A percentile compares a stretch with the other conserved stretches of the same genome.
Conservation (phyloP, 2,113 vertebrate genomes). For the Charadrius vociferus region DNA sequence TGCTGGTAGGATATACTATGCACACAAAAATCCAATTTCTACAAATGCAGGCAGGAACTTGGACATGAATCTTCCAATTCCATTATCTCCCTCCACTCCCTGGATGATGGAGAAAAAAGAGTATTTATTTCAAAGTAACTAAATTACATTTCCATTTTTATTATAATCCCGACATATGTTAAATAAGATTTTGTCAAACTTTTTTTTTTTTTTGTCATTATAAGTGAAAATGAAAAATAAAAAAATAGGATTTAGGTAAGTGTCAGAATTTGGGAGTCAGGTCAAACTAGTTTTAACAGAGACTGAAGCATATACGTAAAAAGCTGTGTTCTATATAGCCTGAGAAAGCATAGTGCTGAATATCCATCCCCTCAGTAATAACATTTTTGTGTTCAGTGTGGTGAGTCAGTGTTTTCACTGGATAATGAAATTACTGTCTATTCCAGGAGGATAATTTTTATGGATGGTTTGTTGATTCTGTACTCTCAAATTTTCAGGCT, state of each 20-base stretch:
- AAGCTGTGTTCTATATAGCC: not conserved
- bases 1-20: not conserved
- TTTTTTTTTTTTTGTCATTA: not conserved
- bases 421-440: slow-evolving; percentile 42
- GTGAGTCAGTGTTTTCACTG: slow-evolving; percentile 34
- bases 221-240: not conserved
- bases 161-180: not conserved
- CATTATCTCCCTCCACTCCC: not conserved
- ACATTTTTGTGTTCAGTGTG: not conserved
- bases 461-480: slow-evolving; percentile 21
- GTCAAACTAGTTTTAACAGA: not conserved
- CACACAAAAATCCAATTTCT: not conserved
- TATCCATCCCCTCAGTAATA: not conserved
- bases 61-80: not conserved
- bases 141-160: not conserved
- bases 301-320: not conserved
- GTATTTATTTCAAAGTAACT: not conserved
- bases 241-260: not conserved
- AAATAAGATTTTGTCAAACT: not conserved
- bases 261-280: not conserved
- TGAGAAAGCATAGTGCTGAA: not conserved
- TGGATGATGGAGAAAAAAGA: not conserved
- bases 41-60: not conserved
- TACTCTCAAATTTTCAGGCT: slow-evolving; percentile 30
- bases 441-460: slow-evolving; percentile 27